A percentile compares a stretch with the other conserved stretches of the same genome.
These are phyloP conservation scores for Parauchenoglanis punctatus DNA, from an alignment of 2,797 vertebrate species.

Conservation along the genomic window DNA sequence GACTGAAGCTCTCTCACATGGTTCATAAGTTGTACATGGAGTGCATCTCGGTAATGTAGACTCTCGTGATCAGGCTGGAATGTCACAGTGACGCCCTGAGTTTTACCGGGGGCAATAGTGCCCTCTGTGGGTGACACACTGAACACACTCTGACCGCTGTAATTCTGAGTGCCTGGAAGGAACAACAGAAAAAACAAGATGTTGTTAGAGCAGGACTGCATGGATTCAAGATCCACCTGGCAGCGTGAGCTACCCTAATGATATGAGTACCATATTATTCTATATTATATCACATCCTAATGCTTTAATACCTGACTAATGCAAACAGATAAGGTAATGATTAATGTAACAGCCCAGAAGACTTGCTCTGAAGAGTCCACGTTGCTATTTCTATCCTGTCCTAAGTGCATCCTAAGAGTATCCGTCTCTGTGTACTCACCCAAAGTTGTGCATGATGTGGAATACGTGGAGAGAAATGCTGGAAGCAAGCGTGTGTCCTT, in stretches of 20 bases:
- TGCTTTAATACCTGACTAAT: slow-evolving; percentile 10
- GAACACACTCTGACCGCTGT: slow-evolving; percentile 84
- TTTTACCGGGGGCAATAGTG: slow-evolving; percentile 73
- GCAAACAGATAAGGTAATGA: background rate
- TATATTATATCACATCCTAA: background rate
- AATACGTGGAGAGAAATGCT: slow-evolving; percentile 61
- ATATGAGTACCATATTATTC: background rate
- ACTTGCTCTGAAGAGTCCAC: background rate
- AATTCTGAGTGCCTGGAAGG: slow-evolving; percentile 83
- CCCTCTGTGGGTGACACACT: slow-evolving; percentile 78
- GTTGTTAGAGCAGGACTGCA: background rate
- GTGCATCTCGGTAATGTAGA: slow-evolving; percentile 78
- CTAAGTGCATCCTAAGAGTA: background rate
- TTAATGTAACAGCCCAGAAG: background rate
- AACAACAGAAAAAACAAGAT: background rate
- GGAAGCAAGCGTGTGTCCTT: slow-evolving; percentile 63
- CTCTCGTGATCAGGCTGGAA: slow-evolving; percentile 91
- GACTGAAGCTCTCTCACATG: slow-evolving; percentile 72
- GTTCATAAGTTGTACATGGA: slow-evolving; percentile 81
- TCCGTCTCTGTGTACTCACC: slow-evolving; percentile 44
- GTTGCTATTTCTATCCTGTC: background rate
- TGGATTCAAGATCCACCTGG: background rate
- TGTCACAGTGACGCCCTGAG: slow-evolving; percentile 78
- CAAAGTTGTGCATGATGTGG: background rate
- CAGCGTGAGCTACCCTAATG: background rate